Percentiles rank a stretch among this genome's conserved stretches.
phyloP scores from a whole-genome alignment of 2,113 vertebrate species.

The Brachypodius melanocephalos region DNA sequence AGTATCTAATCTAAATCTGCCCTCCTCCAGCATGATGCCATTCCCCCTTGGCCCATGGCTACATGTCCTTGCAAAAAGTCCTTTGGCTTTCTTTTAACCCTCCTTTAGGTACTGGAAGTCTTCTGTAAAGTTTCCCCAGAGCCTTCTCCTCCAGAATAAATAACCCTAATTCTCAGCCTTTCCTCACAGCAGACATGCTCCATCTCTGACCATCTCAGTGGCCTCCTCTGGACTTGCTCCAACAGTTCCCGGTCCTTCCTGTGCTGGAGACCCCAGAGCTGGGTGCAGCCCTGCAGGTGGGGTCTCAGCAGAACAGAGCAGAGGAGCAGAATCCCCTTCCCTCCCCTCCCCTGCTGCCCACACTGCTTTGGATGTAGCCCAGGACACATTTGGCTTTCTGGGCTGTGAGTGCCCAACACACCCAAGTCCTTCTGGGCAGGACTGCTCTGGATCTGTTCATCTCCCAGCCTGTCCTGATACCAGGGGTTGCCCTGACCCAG shows the following conservation, averaged over 20 bases:
- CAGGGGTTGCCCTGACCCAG: rapidly evolving
- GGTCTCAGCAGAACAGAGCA: neutral
- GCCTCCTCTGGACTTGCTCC: neutral
- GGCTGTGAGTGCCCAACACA: rapidly evolving
- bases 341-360: neutral
- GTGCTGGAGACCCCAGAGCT: rapidly evolving
- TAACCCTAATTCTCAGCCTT: neutral
- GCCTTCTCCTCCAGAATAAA: neutral
- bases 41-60: neutral
- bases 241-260: rapidly evolving
- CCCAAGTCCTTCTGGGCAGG: rapidly evolving
- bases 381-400: rapidly evolving
- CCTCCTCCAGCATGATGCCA: neutral
- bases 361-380: neutral
- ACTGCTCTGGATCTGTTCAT: neutral
- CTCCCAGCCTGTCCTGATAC: rapidly evolving
- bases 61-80: neutral
- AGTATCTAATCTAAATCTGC: neutral
- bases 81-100: neutral
- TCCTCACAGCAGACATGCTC: neutral
- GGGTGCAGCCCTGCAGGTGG: neutral
- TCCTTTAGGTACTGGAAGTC: neutral
- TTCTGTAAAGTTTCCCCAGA: neutral
- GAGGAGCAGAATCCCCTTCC: neutral
- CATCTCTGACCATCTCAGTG: neutral